These are phyloP conservation scores for Anthoscopus minutus DNA, from an alignment of 2,113 vertebrate genomes.

Conservation along the genomic window DNA sequence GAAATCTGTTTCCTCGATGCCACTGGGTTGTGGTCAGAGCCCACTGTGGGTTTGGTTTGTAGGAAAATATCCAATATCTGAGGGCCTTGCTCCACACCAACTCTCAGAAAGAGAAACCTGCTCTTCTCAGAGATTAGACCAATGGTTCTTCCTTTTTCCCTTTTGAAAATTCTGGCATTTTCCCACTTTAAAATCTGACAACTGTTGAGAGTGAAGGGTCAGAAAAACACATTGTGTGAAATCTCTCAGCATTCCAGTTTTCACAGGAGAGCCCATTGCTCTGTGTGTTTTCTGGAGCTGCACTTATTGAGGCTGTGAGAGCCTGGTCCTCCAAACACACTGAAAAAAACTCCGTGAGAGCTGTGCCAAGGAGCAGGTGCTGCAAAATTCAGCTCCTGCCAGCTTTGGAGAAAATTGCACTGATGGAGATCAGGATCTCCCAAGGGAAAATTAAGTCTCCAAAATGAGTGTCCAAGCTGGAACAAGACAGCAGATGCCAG, in stretches of 20 bases:
- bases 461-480: neutral
- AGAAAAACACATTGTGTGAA: neutral
- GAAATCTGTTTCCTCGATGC: neutral
- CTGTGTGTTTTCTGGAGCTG: neutral
- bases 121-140: neutral
- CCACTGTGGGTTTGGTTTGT: neutral
- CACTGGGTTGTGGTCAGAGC: neutral
- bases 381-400: neutral
- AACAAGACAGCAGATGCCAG: neutral
- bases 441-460: neutral
- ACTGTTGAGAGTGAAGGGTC: neutral
- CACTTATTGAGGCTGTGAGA: neutral
- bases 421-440: neutral
- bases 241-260: neutral
- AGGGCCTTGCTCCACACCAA: neutral
- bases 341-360: neutral
- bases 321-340: neutral
- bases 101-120: neutral
- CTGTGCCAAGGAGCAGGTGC: neutral
- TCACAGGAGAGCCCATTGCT: neutral
- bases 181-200: neutral
- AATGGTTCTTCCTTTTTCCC: neutral
- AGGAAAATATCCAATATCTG: neutral
- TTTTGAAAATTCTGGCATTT: neutral
- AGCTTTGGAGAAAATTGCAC: neutral